These are phyloP conservation scores for Solea solea DNA, from an alignment of 2,113 vertebrate species.

Conservation along the genomic window DNA sequence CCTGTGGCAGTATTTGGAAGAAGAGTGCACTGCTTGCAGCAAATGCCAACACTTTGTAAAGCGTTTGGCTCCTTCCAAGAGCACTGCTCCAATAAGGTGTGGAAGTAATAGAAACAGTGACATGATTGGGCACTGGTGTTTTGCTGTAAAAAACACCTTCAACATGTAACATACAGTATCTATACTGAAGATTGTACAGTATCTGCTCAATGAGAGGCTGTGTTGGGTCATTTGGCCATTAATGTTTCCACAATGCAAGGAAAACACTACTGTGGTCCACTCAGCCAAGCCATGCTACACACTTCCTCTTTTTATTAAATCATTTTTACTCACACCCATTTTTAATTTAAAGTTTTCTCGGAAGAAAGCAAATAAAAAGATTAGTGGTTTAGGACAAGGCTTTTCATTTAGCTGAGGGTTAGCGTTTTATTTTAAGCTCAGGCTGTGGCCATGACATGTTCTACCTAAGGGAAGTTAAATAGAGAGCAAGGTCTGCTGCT, in stretches of 20 bases:
- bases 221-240: constrained; percentile 55
- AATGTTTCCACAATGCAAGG: constrained; percentile 62
- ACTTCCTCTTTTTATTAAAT: constrained; percentile 18
- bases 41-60: constrained; percentile 40
- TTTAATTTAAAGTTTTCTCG: constrained; percentile 28
- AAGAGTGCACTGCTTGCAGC: constrained; percentile 8
- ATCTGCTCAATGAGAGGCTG: constrained; percentile 54
- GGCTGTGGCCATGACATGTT: constrained; percentile 52
- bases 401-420: constrained; percentile 45
- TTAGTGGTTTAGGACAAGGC: constrained; percentile 56
- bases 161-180: constrained; percentile 9
- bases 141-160: constrained; percentile 21
- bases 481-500: constrained; percentile 15
- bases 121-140: constrained; percentile 15
- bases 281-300: constrained; percentile 2
- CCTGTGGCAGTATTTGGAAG: constrained; percentile 39
- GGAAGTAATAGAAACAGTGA: constrained; percentile 19
- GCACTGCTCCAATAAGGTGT: constrained; percentile 42
- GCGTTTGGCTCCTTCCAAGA: constrained; percentile 17
- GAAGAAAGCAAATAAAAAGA: constrained; percentile 45
- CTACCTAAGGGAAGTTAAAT: constrained; percentile 31
- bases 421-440: constrained; percentile 50
- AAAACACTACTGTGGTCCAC: constrained; percentile 33
- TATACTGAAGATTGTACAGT: constrained; percentile 32
- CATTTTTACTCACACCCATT: constrained; percentile 31